Evolutionary conservation across 2,113 vertebrate species (phyloP).

Genomic region (Haemorhous mexicanus): DNA sequence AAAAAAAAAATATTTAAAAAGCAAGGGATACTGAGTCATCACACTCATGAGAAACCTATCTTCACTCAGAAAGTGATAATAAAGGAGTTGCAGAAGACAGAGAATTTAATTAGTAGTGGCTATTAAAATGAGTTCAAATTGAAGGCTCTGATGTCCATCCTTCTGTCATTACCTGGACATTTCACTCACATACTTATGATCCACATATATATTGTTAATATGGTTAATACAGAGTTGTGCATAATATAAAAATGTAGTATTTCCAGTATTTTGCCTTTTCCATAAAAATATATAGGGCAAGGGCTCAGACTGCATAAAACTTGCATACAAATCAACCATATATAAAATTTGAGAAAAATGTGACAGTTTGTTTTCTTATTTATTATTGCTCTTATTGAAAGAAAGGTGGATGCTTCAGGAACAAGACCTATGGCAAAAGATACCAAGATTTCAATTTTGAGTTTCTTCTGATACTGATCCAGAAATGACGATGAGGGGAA

Average conservation of each 20-base stretch:
- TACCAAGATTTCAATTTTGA: background rate
- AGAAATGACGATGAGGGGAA: background rate
- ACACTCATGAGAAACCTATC: background rate
- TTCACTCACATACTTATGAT: background rate
- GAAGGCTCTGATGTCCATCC: background rate
- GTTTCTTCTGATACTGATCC: background rate
- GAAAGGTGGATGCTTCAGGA: background rate
- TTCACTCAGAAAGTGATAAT: background rate
- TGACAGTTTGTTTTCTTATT: background rate
- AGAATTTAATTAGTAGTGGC: background rate
- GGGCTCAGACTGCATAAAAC: background rate
- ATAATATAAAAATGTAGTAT: background rate
- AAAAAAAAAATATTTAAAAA: background rate
- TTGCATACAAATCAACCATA: background rate
- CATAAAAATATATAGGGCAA: background rate
- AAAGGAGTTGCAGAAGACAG: background rate
- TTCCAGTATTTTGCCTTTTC: background rate
- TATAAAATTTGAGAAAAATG: background rate
- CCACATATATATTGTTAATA: background rate
- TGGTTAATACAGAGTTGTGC: background rate
- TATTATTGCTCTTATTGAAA: background rate
- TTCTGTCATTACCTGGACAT: background rate
- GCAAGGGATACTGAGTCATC: background rate
- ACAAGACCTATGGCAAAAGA: background rate
- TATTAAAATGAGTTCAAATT: background rate